phyloP scores from a whole-genome alignment of 2,888 invertebrate genomes.

The Plagodis dolabraria region DNA sequence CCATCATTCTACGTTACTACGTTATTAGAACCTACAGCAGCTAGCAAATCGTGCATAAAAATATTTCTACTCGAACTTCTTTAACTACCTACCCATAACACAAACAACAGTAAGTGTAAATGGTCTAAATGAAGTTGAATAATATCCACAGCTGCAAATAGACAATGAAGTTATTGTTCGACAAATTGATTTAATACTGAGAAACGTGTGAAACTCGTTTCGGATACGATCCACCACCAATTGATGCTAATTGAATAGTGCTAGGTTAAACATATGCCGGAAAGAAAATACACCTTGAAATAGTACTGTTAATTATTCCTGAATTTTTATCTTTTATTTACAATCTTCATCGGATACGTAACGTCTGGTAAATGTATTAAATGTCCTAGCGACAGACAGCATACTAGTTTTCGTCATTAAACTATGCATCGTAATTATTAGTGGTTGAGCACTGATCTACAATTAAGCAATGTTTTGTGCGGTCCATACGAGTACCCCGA shows the following conservation, averaged over 20 bases:
- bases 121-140: conserved; percentile 17
- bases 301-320: background rate
- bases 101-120: conserved; percentile 15
- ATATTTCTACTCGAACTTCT: background rate
- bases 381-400: too few species aligned
- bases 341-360: too few species aligned
- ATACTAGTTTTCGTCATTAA: too few species aligned
- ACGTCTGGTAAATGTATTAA: too few species aligned
- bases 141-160: conserved; percentile 8
- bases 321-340: too few species aligned
- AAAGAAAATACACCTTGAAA: background rate
- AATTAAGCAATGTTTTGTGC: too few species aligned
- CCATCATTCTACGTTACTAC: too few species aligned
- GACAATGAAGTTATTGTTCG: conserved; percentile 22
- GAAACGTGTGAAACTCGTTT: conserved; percentile 23
- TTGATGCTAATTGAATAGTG: conserved; percentile 22
- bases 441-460: too few species aligned
- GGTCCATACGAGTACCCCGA: too few species aligned
- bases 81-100: conserved; percentile 4
- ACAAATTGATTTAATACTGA: conserved; percentile 11
- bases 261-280: background rate
- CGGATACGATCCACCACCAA: conserved; percentile 7
- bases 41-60: too few species aligned
- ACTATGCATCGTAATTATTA: too few species aligned
- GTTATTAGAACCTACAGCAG: too few species aligned